A percentile compares a stretch with the other conserved stretches of the same genome.
Conservation (phyloP, 2,797 vertebrate species). For the Spondyliosoma cantharus region DNA sequence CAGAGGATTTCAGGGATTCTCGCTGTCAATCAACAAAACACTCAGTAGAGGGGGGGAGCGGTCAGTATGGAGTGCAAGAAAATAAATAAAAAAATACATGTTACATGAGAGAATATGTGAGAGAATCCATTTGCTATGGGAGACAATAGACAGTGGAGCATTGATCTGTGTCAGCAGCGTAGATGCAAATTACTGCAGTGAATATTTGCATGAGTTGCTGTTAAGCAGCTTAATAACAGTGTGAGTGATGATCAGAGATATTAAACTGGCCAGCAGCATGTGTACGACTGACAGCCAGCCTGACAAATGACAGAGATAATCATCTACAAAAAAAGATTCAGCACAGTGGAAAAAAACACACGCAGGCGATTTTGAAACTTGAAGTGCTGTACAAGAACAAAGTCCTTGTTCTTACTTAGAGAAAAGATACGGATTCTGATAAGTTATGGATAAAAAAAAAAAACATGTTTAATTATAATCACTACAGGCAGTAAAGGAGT, state of each 20-base stretch:
- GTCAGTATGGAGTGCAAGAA: constrained; percentile 42
- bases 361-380: neutral
- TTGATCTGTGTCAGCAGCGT: constrained; percentile 42
- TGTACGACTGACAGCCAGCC: constrained; percentile 35
- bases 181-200: constrained; percentile 73
- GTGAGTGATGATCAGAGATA: constrained; percentile 70
- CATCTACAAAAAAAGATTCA: constrained; percentile 30
- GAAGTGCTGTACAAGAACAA: neutral
- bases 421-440: neutral
- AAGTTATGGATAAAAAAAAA: constrained; percentile 1
- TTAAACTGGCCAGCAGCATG: constrained; percentile 62
- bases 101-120: constrained; percentile 16
- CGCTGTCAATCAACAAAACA: constrained; percentile 73
- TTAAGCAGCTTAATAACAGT: constrained; percentile 57
- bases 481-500: neutral
- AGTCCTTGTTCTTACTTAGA: neutral
- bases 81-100: constrained; percentile 24
- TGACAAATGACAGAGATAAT: constrained; percentile 61
- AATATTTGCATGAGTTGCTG: constrained; percentile 64
- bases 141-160: constrained; percentile 38
- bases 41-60: constrained; percentile 13
- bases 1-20: constrained; percentile 72
- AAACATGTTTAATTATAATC: constrained; percentile 3
- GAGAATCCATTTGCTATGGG: neutral
- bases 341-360: neutral